Conservation (phyloP, 2,113 vertebrate genomes). For the Nansenia antarctica region DNA sequence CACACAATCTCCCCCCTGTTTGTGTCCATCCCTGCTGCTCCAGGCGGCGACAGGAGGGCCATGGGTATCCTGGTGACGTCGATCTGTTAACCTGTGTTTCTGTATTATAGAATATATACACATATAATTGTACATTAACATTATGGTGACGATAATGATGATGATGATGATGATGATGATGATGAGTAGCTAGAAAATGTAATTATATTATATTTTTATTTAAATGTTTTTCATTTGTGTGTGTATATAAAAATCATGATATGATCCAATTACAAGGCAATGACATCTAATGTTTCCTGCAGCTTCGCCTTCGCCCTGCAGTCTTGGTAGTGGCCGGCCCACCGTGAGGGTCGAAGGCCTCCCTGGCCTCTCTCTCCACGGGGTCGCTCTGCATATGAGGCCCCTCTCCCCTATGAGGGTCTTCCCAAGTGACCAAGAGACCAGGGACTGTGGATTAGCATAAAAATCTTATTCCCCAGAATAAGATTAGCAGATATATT, state of each 20-base stretch:
- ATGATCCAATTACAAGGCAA: not conserved
- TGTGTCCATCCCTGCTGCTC: not conserved
- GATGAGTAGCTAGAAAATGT: not conserved
- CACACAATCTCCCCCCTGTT: not conserved
- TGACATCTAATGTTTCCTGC: not conserved
- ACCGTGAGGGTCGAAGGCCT: not conserved
- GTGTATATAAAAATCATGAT: not conserved
- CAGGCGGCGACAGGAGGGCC: not conserved
- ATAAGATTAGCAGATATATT: conserved; percentile 99
- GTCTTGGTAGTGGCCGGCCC: not conserved
- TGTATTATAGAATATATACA: too few species aligned
- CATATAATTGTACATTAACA: too few species aligned
- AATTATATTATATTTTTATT: too few species aligned
- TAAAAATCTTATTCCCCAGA: conserved; percentile 98
- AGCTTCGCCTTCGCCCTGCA: not conserved
- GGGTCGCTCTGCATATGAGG: conserved; percentile 64
- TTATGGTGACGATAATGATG: not conserved
- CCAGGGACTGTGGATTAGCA: conserved; percentile 88
- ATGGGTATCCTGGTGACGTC: not conserved
- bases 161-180: not conserved
- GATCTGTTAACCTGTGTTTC: not conserved
- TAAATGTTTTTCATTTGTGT: not conserved
- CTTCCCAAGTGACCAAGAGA: conserved; percentile 90
- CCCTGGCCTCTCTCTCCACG: conserved; percentile 1
- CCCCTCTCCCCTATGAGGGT: conserved; percentile 70